Evolutionary conservation across 1,140 invertebrate genomes (phyloP).

Genomic region (Drosophila carrolli): DNA sequence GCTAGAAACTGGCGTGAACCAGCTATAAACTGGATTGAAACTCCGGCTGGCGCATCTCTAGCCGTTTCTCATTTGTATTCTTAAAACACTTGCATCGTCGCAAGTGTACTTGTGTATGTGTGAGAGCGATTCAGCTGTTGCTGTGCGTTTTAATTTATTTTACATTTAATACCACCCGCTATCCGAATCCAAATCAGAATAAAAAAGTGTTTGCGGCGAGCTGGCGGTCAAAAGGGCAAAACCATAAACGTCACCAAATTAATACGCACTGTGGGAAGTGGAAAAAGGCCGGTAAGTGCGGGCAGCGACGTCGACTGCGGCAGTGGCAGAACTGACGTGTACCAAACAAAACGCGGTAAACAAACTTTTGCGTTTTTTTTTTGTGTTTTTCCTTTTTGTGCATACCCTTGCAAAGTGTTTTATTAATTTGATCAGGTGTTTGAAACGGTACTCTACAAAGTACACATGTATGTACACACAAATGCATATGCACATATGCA

Average conservation of each 20-base stretch:
- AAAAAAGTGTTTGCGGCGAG: not conserved
- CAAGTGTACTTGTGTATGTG: not conserved
- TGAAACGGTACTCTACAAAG: no score
- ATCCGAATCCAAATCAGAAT: not conserved
- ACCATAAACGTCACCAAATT: conserved; percentile 7
- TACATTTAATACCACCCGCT: not conserved
- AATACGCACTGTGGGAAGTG: not conserved
- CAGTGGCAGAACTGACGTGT: conserved; percentile 46
- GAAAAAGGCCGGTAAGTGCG: conserved; percentile 20
- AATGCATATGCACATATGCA: no score
- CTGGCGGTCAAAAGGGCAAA: conserved; percentile 40
- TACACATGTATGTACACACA: no score
- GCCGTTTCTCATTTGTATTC: not conserved
- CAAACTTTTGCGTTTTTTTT: conserved; percentile 11
- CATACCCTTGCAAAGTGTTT: not conserved
- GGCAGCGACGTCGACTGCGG: conserved; percentile 7
- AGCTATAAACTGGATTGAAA: not conserved
- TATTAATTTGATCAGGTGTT: no score
- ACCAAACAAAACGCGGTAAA: conserved; percentile 39
- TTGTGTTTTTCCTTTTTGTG: not conserved
- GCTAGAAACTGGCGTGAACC: not conserved
- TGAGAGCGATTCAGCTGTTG: not conserved
- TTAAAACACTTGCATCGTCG: not conserved
- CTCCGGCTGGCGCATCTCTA: not conserved
- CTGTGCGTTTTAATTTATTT: not conserved